Evolutionary conservation across 2,113 vertebrate species (phyloP).

Genomic region (Odontophorus gujanensis): DNA sequence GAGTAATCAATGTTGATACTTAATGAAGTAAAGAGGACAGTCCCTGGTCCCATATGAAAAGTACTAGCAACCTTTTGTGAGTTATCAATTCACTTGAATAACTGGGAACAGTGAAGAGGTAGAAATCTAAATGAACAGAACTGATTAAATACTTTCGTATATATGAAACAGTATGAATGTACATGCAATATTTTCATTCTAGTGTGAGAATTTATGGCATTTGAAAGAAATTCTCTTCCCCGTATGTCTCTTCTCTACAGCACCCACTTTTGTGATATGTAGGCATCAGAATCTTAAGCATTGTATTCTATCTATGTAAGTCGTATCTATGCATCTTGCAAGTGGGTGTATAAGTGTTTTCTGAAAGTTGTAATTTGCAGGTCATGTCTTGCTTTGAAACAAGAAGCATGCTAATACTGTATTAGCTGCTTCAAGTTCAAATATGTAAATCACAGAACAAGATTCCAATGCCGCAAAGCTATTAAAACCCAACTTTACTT

Average conservation of each 20-base stretch:
- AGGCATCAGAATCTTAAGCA: not conserved
- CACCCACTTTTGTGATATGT: not conserved
- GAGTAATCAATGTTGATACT: not conserved
- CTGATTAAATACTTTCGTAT: constrained; percentile 2
- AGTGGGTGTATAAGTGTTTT: not conserved
- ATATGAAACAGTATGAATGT: not conserved
- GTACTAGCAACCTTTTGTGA: not conserved
- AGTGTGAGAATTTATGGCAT: not conserved
- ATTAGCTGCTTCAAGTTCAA: not conserved
- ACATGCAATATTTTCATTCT: constrained; percentile 20
- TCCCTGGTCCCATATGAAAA: not conserved
- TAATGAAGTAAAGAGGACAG: not conserved
- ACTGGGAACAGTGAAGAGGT: not conserved
- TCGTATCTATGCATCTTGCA: not conserved
- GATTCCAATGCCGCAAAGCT: not conserved
- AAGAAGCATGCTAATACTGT: accelerated
- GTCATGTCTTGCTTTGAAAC: not conserved
- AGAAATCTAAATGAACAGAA: not conserved
- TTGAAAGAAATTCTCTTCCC: constrained; percentile 1
- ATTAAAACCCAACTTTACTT: not conserved
- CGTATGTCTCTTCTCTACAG: constrained; percentile 4
- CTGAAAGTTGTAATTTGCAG: not conserved
- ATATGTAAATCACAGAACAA: not conserved
- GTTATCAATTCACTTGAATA: constrained; percentile 31
- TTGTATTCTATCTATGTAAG: not conserved